Evolutionary conservation across 92 coral and sea anemone species (phyloP).

Genomic region (Epizoanthus ramosus): DNA sequence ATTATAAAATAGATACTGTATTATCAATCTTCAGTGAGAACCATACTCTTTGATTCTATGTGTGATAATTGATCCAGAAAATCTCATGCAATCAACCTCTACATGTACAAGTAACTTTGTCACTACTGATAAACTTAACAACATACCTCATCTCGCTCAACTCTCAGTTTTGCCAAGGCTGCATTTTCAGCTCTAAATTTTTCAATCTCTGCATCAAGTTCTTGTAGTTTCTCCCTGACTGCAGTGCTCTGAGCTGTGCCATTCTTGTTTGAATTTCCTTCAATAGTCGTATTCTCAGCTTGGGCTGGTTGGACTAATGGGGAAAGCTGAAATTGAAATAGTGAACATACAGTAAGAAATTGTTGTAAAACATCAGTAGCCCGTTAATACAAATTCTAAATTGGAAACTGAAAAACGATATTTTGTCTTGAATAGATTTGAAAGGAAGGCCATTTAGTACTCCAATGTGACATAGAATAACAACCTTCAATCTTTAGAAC

Average conservation of each 20-base stretch:
- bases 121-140: neutral
- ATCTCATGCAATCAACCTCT: too few relatives aligned
- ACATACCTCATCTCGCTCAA: constrained; percentile 87
- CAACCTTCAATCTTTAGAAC: too few relatives aligned
- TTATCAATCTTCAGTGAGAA: neutral
- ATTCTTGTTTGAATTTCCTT: neutral
- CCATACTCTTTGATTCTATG: too few relatives aligned
- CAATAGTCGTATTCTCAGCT: neutral
- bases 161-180: constrained; percentile 75
- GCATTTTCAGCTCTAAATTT: constrained; percentile 91
- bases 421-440: too few relatives aligned
- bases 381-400: too few relatives aligned
- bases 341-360: too few relatives aligned
- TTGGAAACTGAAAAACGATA: too few relatives aligned
- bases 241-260: constrained; percentile 70
- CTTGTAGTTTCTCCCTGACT: constrained; percentile 89
- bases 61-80: too few relatives aligned
- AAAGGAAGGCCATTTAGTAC: too few relatives aligned
- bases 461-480: too few relatives aligned
- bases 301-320: neutral
- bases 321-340: neutral
- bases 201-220: constrained; percentile 89
- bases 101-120: too few relatives aligned
- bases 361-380: neutral
- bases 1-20: neutral